Evolutionary conservation across 2,113 vertebrate species (phyloP).

Genomic region (Myocastor coypus): DNA sequence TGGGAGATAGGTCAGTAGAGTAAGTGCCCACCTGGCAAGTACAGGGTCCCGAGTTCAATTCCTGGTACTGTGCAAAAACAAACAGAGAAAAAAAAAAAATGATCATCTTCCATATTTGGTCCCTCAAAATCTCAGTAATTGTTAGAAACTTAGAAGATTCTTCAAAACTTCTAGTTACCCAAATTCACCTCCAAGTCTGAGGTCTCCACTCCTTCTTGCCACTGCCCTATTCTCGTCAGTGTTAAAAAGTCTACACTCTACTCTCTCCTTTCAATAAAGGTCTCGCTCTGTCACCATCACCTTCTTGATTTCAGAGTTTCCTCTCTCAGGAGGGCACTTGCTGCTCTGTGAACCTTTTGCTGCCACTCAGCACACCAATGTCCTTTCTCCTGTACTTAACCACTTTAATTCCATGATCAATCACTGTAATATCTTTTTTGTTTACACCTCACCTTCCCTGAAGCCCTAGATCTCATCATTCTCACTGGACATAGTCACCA

Average conservation of each 20-base stretch:
- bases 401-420: not conserved
- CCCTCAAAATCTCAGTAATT: not conserved
- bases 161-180: not conserved
- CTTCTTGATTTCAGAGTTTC: not conserved
- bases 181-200: not conserved
- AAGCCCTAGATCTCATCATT: not conserved
- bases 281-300: not conserved
- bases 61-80: too few relatives aligned
- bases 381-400: not conserved
- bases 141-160: not conserved
- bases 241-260: not conserved
- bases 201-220: not conserved
- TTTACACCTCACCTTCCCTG: not conserved
- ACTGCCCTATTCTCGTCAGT: not conserved
- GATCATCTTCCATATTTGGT: not conserved
- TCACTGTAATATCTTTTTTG: not conserved
- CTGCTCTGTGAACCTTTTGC: not conserved
- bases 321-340: not conserved
- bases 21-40: too few relatives aligned
- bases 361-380: not conserved
- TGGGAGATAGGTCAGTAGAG: too few relatives aligned
- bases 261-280: not conserved
- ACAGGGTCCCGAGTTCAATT: too few relatives aligned
- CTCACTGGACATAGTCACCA: not conserved
- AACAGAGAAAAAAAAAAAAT: too few relatives aligned